A percentile compares a stretch with the other conserved stretches of the same genome.
These are phyloP conservation scores for Osmerus eperlanus DNA, from an alignment of 2,113 vertebrate species.

Conservation along the genomic window DNA sequence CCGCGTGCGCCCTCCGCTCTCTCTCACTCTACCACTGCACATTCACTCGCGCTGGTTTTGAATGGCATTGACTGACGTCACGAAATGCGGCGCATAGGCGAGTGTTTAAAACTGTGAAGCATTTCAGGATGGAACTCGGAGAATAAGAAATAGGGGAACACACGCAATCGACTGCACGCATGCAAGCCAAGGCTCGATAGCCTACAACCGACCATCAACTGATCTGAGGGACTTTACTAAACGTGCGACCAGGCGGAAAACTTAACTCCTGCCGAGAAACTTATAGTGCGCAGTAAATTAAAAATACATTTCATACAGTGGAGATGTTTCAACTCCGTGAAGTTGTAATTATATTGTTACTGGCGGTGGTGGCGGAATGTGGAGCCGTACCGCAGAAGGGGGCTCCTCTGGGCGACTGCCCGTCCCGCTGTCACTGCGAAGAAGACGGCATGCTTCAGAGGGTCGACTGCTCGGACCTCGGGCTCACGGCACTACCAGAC, in stretches of 20 bases:
- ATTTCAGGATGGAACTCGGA: conserved; percentile 16
- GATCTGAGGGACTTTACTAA: background rate
- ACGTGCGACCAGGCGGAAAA: background rate
- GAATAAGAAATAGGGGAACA: conserved; percentile 14
- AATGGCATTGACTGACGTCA: conserved; percentile 41
- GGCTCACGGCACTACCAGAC: conserved; percentile 70
- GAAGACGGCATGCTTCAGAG: conserved; percentile 71
- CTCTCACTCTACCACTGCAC: background rate
- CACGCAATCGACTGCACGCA: background rate
- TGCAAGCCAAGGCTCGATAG: background rate
- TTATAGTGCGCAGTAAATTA: background rate
- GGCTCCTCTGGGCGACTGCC: conserved; percentile 58
- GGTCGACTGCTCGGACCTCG: conserved; percentile 79
- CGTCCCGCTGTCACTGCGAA: conserved; percentile 73
- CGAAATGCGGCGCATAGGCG: conserved; percentile 23
- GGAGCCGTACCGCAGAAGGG: conserved; percentile 13
- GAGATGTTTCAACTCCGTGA: conserved; percentile 27
- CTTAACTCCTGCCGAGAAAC: background rate
- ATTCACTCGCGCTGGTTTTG: conserved; percentile 15
- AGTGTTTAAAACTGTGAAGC: conserved; percentile 30
- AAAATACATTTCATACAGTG: background rate
- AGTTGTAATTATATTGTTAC: conserved; percentile 14
- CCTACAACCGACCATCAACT: background rate
- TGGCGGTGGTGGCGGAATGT: conserved; percentile 3
- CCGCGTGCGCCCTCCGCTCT: background rate